phyloP scores from a whole-genome alignment of 2,113 vertebrate genomes.

The Bos indicus region DNA sequence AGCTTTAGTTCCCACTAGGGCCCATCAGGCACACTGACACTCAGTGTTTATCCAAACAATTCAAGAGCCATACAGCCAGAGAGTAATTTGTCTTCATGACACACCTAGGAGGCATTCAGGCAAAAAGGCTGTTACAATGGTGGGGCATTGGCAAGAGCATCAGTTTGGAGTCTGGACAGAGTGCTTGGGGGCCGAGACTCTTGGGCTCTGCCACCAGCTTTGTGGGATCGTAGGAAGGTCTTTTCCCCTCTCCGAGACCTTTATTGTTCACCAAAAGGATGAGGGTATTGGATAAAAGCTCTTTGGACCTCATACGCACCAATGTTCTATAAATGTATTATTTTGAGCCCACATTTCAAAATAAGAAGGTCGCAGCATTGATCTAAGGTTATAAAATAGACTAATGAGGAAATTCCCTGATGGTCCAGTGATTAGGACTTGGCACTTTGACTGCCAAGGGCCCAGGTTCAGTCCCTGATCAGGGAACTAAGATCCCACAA shows the following conservation, averaged over 20 bases:
- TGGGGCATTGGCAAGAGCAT: not conserved
- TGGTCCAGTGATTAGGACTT: not conserved
- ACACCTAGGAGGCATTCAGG: not conserved
- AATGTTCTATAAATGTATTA: not conserved
- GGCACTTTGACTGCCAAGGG: not conserved
- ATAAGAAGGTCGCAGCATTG: not conserved
- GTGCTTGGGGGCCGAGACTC: not conserved
- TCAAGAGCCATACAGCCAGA: not conserved
- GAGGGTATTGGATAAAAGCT: not conserved
- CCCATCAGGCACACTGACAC: not conserved
- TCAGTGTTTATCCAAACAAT: conserved; percentile 37
- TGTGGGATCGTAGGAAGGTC: not conserved
- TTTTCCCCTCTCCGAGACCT: not conserved
- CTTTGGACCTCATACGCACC: not conserved
- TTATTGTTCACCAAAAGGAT: not conserved
- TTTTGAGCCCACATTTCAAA: not conserved
- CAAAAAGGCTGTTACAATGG: not conserved
- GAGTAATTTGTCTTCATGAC: conserved; percentile 54
- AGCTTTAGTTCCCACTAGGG: not conserved
- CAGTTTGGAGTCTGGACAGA: conserved; percentile 25
- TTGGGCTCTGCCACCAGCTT: not conserved
- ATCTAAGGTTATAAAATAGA: not conserved
- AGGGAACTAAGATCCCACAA: not conserved
- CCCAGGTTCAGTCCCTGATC: not conserved
- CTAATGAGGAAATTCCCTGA: not conserved